Percentiles rank a stretch among this genome's conserved stretches.
Evolutionary conservation across 2,797 vertebrate genomes (phyloP).

Genomic region (Eremophila alpestris): DNA sequence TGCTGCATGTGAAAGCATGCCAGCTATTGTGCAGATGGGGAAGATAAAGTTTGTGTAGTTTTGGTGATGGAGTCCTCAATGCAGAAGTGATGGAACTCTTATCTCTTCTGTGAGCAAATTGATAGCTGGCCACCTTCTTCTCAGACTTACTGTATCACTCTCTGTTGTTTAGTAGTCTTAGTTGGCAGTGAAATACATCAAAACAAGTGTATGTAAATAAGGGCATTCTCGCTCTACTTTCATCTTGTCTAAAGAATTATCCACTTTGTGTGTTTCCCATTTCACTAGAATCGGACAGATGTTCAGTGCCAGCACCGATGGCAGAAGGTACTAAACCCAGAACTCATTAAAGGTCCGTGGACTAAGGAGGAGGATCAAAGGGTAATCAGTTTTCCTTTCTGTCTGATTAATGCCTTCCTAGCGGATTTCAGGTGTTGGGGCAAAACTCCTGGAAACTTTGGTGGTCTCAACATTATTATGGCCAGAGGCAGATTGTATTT

Average conservation of each 20-base stretch:
- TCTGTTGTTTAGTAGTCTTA: background rate
- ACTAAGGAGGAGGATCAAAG: conserved; percentile 99
- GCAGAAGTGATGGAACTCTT: background rate
- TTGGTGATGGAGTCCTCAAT: background rate
- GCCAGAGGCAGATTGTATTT: background rate
- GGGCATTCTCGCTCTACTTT: background rate
- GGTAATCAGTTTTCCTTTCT: conserved; percentile 78
- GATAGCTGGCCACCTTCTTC: background rate
- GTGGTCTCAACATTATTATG: background rate
- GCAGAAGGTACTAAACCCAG: conserved; percentile 99
- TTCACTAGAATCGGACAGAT: conserved; percentile 92
- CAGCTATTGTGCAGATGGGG: background rate
- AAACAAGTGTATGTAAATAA: background rate
- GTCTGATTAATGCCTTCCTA: background rate
- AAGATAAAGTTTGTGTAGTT: background rate
- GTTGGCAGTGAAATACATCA: background rate
- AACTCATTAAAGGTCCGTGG: conserved; percentile 99
- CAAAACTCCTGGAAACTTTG: background rate
- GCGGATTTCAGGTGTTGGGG: background rate
- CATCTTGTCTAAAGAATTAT: background rate
- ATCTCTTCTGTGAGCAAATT: background rate
- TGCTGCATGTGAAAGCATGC: background rate
- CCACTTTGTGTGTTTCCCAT: background rate
- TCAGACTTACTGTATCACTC: background rate
- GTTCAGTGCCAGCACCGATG: conserved; percentile 98